These are phyloP conservation scores for Pachycephala philippinensis DNA, from an alignment of 2,113 vertebrate genomes.

Conservation along the genomic window DNA sequence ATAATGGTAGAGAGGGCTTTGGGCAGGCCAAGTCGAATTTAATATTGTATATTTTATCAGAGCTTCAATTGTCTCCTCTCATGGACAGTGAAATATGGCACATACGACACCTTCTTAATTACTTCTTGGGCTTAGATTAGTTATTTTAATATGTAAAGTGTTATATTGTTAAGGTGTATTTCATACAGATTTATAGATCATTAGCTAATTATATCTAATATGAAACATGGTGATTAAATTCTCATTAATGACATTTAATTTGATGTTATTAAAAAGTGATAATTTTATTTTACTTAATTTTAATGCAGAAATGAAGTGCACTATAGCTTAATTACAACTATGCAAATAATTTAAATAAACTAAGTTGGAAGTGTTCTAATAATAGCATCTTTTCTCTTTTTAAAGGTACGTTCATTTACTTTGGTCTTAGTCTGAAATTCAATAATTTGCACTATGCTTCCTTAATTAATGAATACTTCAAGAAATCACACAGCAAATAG, in stretches of 20 bases:
- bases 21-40: not conserved
- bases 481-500: not conserved
- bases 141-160: constrained; percentile 41
- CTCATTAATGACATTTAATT: constrained; percentile 59
- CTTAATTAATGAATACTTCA: not conserved
- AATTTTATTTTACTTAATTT: constrained; percentile 53
- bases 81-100: not conserved
- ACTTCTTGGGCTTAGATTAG: constrained; percentile 6
- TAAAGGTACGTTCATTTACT: not conserved
- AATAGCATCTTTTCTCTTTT: not conserved
- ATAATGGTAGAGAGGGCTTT: not conserved
- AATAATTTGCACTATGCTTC: not conserved
- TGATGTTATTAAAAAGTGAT: constrained; percentile 44
- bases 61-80: not conserved
- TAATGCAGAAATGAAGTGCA: constrained; percentile 17
- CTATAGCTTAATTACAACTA: constrained; percentile 44
- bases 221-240: constrained; percentile 49
- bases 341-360: constrained; percentile 30
- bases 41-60: not conserved
- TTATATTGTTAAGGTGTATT: constrained; percentile 39
- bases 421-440: not conserved
- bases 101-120: constrained; percentile 13
- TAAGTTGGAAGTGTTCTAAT: not conserved
- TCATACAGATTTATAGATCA: constrained; percentile 57
- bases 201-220: constrained; percentile 66